Conservation (phyloP, 2,888 invertebrate species). For the Harpagoxenus sublaevis region DNA sequence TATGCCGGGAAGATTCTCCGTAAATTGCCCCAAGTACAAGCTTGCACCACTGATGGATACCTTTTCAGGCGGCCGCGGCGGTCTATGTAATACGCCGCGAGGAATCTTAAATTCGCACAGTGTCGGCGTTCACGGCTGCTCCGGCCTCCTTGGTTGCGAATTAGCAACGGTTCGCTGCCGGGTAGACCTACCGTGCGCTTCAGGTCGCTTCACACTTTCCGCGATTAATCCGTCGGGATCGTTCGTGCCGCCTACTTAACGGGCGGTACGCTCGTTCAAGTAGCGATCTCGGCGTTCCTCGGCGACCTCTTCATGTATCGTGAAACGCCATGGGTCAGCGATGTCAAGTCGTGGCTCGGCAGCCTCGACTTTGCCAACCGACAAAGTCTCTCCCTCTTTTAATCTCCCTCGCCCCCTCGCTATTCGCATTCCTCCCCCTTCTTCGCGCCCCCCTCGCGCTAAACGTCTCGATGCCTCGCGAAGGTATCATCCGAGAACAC, state of each 20-base stretch:
- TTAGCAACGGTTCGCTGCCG: constrained; percentile 72
- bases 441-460: constrained; percentile 9
- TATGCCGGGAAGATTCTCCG: constrained; percentile 27
- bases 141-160: constrained; percentile 60
- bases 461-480: constrained; percentile 23
- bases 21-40: constrained; percentile 27
- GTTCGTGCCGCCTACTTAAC: constrained; percentile 77
- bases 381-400: constrained; percentile 53
- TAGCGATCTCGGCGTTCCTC: constrained; percentile 80
- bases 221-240: constrained; percentile 82
- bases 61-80: constrained; percentile 17
- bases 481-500: constrained; percentile 12
- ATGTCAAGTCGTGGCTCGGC: constrained; percentile 82
- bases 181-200: constrained; percentile 62
- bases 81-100: constrained; percentile 41
- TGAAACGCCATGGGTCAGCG: constrained; percentile 81
- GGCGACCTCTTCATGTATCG: constrained; percentile 82
- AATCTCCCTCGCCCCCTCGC: constrained; percentile 54
- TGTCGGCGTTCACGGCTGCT: constrained; percentile 40
- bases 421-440: constrained; percentile 11
- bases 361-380: constrained; percentile 76
- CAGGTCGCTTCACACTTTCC: constrained; percentile 79
- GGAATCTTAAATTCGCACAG: constrained; percentile 56
- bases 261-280: constrained; percentile 78
- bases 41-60: constrained; percentile 30